Conservation (phyloP, 2,113 vertebrate genomes). For the Pseudorectes ferrugineus region DNA sequence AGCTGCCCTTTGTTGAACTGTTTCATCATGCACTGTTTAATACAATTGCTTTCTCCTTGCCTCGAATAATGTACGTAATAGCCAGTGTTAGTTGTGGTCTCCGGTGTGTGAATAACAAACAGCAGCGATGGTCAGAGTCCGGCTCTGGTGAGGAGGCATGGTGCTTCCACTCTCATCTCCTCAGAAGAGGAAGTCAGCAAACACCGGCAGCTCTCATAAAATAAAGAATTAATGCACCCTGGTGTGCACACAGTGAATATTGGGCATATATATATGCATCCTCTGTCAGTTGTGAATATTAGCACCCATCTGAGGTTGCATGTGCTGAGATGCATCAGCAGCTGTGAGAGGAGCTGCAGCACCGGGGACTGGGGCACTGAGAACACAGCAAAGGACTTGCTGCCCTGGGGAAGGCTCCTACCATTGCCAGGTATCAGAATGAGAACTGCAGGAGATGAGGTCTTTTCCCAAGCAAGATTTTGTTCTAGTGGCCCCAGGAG, state of each 20-base stretch:
- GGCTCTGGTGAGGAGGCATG: not conserved
- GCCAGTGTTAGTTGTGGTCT: not conserved
- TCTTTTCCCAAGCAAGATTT: not conserved
- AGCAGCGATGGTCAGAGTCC: rapidly evolving
- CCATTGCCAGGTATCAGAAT: not conserved
- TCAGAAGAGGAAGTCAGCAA: conserved; percentile 10
- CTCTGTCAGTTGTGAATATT: not conserved
- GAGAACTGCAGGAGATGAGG: not conserved
- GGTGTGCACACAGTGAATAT: not conserved
- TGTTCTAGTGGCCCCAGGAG: not conserved
- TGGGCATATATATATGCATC: not conserved
- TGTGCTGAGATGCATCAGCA: not conserved
- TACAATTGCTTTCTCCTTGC: not conserved
- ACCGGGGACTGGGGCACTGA: rapidly evolving
- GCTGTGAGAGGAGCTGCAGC: not conserved
- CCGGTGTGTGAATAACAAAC: not conserved
- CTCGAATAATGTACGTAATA: not conserved
- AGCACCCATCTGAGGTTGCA: not conserved
- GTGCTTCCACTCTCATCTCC: not conserved
- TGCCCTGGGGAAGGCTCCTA: not conserved
- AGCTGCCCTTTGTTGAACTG: not conserved
- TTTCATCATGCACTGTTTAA: not conserved
- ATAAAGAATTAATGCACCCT: not conserved
- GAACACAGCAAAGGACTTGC: not conserved
- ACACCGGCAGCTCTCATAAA: not conserved